Evolutionary conservation across 1,140 invertebrate genomes (phyloP), one percentile per base, ranked within the genome.

Genomic region (Sarcophaga peregrina): DNA sequence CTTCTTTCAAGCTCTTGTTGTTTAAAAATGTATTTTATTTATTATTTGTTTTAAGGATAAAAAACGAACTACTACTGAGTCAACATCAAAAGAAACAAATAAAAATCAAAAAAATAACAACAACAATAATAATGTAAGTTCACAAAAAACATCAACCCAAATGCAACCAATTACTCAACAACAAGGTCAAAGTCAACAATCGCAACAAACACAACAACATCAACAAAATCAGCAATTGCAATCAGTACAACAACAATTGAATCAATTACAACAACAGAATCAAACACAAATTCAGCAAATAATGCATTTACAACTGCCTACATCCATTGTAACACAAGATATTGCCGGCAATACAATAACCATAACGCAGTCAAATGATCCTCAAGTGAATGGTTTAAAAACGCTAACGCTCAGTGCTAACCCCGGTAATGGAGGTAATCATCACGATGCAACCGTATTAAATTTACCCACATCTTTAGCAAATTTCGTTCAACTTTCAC

Each of bases 401-500:
- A 20, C 62, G 7, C n/a, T 68, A 8, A 68, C 62, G 10, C 62
- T 68, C 10, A 25, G 62, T 68, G 62, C 5, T 68, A 25, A 10
- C 20, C 15, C 15, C 2, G 62, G 58, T n/a, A n/a, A 20, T 68
- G 17, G 83, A 11, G 83, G 58, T 20, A 82, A 68, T 68, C 62
- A 37, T 50, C 84, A 85, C 52, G 84, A 85, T 82, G 86, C 87
- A 8, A 82, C 87, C 45, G 89, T 89, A 46, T 83, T 86, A 15
- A 88, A 86, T 83, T 84, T 89, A 45, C 84, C 85, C 72, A 75
- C 85, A 73, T 87, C 87, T 45, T 78, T 90, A 73, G 85, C 86
- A 3, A 90, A 90, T 80, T 87, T 87, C 82, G 86, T 90, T 47
- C 87, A 89, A 82, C 78, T 90, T n/a, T 86, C 85, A 7, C 87